Evolutionary conservation across 2,888 invertebrate genomes (phyloP).

Genomic region (Chloroclystis v-ata): DNA sequence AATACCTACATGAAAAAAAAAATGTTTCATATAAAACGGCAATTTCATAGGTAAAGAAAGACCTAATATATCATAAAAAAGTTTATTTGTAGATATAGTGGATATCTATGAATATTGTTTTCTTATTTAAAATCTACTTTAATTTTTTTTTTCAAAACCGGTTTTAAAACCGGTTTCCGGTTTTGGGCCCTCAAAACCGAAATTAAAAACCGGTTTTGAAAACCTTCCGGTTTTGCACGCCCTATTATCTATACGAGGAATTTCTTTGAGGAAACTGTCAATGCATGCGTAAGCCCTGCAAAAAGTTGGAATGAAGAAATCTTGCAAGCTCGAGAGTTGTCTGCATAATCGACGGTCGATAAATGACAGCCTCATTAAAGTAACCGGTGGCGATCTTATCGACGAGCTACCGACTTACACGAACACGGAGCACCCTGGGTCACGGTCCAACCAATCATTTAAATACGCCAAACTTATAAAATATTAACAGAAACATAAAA

Average conservation of each 20-base stretch:
- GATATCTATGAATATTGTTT: too few species aligned
- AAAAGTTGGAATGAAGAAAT: constrained; percentile 24
- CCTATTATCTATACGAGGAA: constrained; percentile 1
- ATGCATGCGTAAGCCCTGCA: constrained; percentile 4
- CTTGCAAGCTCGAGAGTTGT: constrained; percentile 38
- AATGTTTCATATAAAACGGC: too few species aligned
- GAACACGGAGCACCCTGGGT: constrained; percentile 46
- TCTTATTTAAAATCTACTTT: too few species aligned
- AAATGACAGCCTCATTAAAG: constrained; percentile 68
- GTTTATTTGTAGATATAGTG: too few species aligned
- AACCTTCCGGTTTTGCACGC: too few species aligned
- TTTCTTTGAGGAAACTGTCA: constrained; percentile 7
- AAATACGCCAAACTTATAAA: constrained; percentile 15
- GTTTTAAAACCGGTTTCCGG: too few species aligned
- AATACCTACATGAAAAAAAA: too few species aligned
- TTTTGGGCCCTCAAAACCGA: too few species aligned
- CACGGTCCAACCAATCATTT: constrained; percentile 15
- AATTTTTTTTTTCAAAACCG: too few species aligned
- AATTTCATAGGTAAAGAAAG: too few species aligned
- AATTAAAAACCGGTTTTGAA: too few species aligned
- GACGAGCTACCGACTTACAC: constrained; percentile 55
- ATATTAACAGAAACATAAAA: constrained; percentile 6
- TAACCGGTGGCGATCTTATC: constrained; percentile 70
- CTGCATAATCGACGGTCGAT: constrained; percentile 49
- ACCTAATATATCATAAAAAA: too few species aligned